A percentile compares a stretch with the other conserved stretches of the same genome.
Conservation (phyloP, 2,113 vertebrate species). For the Setophaga petechia region DNA sequence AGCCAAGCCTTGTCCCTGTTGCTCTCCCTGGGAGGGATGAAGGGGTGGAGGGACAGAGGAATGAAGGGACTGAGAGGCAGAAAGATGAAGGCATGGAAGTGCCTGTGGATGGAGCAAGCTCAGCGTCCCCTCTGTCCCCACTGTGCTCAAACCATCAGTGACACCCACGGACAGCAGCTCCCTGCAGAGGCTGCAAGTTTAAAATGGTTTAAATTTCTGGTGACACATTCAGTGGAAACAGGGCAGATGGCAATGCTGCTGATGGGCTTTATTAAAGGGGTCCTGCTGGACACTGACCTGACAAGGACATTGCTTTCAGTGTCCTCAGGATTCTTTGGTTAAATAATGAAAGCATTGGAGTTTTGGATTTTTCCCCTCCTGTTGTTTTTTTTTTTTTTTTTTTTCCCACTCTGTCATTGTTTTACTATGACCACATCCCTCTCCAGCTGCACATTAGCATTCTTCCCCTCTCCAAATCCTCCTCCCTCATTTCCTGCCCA, state of each 20-base stretch:
- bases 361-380: rapidly evolving
- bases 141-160: neutral
- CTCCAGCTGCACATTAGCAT: conserved; percentile 50
- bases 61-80: neutral
- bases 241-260: neutral
- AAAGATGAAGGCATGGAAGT: neutral
- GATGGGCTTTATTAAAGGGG: neutral
- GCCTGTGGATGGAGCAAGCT: neutral
- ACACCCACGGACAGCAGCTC: neutral
- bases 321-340: neutral
- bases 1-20: neutral
- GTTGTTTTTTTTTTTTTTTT: neutral
- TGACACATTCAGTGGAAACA: neutral
- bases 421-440: neutral
- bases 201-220: neutral
- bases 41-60: neutral
- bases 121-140: neutral
- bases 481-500: neutral
- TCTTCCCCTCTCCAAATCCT: neutral
- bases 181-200: neutral
- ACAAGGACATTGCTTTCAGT: neutral
- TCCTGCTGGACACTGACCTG: neutral
- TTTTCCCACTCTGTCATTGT: neutral
- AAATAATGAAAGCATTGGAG: neutral
- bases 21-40: neutral